These are phyloP conservation scores for Drosophila anomalata DNA, from an alignment of 2,888 invertebrate species.

Conservation along the genomic window DNA sequence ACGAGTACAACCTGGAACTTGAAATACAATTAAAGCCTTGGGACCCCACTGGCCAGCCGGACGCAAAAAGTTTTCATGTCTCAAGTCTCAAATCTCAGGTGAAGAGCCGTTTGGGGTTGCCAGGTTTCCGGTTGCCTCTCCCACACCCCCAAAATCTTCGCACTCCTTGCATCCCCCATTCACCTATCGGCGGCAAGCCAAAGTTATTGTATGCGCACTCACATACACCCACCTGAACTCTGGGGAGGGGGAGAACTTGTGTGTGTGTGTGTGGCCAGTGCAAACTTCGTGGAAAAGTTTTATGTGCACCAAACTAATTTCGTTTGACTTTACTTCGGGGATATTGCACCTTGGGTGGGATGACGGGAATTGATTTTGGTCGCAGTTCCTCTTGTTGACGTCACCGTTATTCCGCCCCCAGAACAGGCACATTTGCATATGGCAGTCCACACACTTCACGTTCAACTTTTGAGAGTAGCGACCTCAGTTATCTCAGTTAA, in stretches of 20 bases:
- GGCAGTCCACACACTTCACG: background rate
- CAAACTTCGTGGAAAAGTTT: slow-evolving; percentile 66
- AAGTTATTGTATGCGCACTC: slow-evolving; percentile 28
- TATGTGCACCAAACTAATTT: slow-evolving; percentile 72
- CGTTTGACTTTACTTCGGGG: slow-evolving; percentile 51
- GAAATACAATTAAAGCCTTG: slow-evolving; percentile 73
- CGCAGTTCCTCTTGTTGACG: slow-evolving; percentile 16
- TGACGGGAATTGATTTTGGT: slow-evolving; percentile 38
- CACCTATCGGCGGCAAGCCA: slow-evolving; percentile 19
- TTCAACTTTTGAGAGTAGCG: background rate
- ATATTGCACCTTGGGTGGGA: slow-evolving; percentile 37
- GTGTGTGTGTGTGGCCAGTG: slow-evolving; percentile 19
- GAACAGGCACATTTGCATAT: slow-evolving; percentile 27
- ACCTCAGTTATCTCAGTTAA: background rate
- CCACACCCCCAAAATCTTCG: background rate
- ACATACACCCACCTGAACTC: background rate
- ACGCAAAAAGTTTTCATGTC: slow-evolving; percentile 30
- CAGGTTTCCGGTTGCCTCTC: slow-evolving; percentile 16
- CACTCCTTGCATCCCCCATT: background rate
- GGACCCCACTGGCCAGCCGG: slow-evolving; percentile 44
- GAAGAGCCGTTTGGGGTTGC: slow-evolving; percentile 27
- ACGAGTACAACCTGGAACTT: slow-evolving; percentile 40
- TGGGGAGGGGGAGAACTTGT: slow-evolving; percentile 12
- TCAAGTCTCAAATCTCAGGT: slow-evolving; percentile 30
- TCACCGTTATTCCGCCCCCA: slow-evolving; percentile 4